phyloP scores from a whole-genome alignment of 1,140 invertebrate species.

The Lucilia sericata region DNA sequence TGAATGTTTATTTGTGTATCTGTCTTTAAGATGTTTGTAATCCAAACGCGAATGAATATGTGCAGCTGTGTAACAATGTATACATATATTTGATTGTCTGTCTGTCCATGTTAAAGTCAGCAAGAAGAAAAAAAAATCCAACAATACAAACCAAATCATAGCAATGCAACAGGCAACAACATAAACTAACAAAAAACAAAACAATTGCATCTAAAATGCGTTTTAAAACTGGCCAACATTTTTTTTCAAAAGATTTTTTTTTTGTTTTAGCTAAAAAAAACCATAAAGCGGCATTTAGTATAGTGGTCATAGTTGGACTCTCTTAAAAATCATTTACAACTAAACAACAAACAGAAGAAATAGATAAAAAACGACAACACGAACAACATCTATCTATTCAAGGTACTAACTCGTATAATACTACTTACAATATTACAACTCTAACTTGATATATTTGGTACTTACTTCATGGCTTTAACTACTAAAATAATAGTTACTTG shows the following conservation, averaged over 20 bases:
- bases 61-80: conserved; percentile 28
- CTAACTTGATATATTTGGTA: conserved; percentile 13
- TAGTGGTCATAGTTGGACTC: conserved; percentile 8
- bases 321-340: conserved; percentile 27
- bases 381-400: neutral
- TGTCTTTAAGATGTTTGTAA: neutral
- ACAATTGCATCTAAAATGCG: conserved; percentile 20
- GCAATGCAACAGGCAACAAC: neutral
- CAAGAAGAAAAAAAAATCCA: neutral
- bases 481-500: neutral
- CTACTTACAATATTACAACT: conserved; percentile 13
- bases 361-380: neutral
- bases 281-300: conserved; percentile 2
- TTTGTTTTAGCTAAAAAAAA: neutral
- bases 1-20: neutral
- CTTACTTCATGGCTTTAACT: neutral
- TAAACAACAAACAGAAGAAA: conserved; percentile 2
- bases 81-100: conserved; percentile 8
- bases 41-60: neutral
- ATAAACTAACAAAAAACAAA: neutral
- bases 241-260: neutral
- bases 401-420: neutral
- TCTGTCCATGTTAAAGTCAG: neutral
- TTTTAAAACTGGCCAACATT: conserved; percentile 13
- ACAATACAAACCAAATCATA: conserved; percentile 12